These are phyloP conservation scores for Bovichtus diacanthus DNA, from an alignment of 2,797 vertebrate genomes.

Conservation along the genomic window DNA sequence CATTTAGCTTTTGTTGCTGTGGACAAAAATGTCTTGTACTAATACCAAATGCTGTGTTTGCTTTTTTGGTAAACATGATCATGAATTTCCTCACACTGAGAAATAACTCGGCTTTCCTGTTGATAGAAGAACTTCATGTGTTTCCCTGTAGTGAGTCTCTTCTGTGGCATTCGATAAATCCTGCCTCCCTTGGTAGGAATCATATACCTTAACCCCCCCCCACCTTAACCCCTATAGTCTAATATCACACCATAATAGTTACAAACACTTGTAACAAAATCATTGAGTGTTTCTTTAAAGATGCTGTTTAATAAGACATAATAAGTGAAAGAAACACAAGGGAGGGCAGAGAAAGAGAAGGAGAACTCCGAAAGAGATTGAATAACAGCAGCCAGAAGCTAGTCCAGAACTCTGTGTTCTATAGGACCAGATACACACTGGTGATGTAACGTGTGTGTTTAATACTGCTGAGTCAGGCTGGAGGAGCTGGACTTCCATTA, in stretches of 20 bases:
- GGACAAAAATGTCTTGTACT: not conserved
- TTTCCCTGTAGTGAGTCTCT: no score
- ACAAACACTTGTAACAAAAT: not conserved
- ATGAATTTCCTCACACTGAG: not conserved
- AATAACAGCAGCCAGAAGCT: not conserved
- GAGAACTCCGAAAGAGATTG: not conserved
- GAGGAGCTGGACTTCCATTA: conserved; percentile 41
- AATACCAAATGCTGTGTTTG: not conserved
- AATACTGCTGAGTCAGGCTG: conserved; percentile 51
- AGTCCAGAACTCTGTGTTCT: conserved; percentile 22
- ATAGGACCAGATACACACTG: not conserved
- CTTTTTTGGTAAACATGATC: no score
- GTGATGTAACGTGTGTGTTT: conserved; percentile 27
- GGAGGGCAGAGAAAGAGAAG: not conserved
- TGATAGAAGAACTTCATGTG: no score
- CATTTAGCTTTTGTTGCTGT: not conserved
- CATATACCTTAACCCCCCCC: no score
- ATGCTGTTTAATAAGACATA: not conserved
- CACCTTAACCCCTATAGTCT: no score
- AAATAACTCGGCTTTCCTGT: no score
- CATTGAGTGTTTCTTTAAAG: not conserved
- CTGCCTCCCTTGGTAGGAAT: not conserved
- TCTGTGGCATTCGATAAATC: not conserved
- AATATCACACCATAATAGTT: no score
- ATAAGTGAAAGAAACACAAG: not conserved